These are phyloP conservation scores for Cebus imitator DNA, from an alignment of 2,113 vertebrate genomes.

Conservation along the genomic window DNA sequence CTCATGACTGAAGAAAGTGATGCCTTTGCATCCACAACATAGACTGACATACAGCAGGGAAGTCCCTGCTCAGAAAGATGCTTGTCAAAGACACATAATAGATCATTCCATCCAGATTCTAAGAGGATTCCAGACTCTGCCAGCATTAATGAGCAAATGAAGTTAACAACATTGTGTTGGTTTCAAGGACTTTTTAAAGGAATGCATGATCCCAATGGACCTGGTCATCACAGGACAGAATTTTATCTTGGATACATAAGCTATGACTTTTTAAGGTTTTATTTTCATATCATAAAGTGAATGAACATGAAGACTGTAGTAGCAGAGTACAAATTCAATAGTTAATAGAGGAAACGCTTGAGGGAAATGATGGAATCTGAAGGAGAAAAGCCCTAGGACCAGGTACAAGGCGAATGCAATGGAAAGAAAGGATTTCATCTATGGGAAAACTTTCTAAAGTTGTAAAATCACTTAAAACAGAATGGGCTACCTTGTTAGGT, in stretches of 20 bases:
- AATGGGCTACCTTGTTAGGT: not conserved
- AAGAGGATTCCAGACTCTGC: not conserved
- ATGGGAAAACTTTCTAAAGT: not conserved
- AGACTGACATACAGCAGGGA: not conserved
- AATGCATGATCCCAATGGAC: not conserved
- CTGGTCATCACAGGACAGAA: not conserved
- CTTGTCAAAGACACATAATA: not conserved
- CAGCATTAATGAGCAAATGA: slow-evolving; percentile 10
- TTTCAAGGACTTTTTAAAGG: slow-evolving; percentile 21
- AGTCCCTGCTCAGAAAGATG: not conserved
- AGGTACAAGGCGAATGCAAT: not conserved
- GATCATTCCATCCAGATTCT: not conserved
- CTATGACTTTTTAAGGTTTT: not conserved
- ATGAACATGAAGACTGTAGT: not conserved
- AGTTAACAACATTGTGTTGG: not conserved
- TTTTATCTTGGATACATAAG: not conserved
- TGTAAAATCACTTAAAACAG: not conserved
- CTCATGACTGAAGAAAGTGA: not conserved
- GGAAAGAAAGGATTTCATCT: slow-evolving; percentile 1
- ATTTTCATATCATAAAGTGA: not conserved
- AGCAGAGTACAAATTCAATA: not conserved
- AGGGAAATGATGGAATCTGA: not conserved
- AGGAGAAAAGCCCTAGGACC: not conserved
- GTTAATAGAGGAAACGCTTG: not conserved
- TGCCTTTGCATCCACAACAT: not conserved